Evolutionary conservation across 2,888 invertebrate genomes (phyloP), one percentile per base, ranked within the genome.

Genomic region (Heterodera filipjevi): DNA sequence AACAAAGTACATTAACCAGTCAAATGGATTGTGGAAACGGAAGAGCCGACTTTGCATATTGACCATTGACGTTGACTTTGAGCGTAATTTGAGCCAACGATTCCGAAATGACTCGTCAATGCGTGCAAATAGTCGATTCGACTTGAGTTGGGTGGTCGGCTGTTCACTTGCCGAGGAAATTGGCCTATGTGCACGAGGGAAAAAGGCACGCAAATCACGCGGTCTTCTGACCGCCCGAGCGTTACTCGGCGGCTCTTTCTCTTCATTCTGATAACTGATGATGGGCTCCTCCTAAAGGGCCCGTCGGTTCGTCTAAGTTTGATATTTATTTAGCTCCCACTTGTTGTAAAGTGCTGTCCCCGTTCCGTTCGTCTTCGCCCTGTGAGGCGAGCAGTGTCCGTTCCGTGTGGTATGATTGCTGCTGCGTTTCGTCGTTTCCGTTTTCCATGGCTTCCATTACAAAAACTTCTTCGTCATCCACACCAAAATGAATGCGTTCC

Each of bases 71-170:
- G 68, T 35, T 1, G 68, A 68, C 16, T 68, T 68, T 16, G 68
- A 68, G 33, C 68, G 68, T 27, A 68, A 22, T 68, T 68, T 68
- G 16, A 68, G 32, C 75, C 75, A 75, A 30, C 53, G 49, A 22
- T 8, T 32, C 19, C 32, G 27, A 32, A 75, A 59, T 6, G 75
- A 64, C 53, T 76, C 59, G 59, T 78, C 78, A 19, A 76, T 53
- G 35, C 78, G 74, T 22, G 78, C 64, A 68, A 78, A 46, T 22
- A 78, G 44, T 33, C 66, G 44, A 30, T 66, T 76, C 30, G 53
- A 35, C 59, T 76, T 76, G 8, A 66, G n/a, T n/a, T 59, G 66
- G 27, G 35, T 12, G 66, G 32, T 66, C 66, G 66, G 35, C 30
- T 66, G 68, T 68, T 68, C 68, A 22, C 68, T 68, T 16, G 22